Base-by-base conservation (phyloP, 1,140 invertebrate genomes). In the Ericerus pela region DNA sequence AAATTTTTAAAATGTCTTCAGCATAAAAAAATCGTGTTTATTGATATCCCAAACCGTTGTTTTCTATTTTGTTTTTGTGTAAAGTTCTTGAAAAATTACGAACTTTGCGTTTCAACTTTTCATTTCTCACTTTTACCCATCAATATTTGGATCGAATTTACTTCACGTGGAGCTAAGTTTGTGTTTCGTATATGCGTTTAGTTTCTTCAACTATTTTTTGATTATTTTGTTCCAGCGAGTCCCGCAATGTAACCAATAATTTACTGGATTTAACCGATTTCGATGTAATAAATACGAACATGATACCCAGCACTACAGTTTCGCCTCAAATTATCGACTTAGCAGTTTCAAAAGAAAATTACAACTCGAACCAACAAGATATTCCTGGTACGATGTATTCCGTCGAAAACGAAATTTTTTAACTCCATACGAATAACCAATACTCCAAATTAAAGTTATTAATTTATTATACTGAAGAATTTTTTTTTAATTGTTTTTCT, bases 201-300 rank as follows among this genome's bases (percentile, higher is more conserved):
- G 20, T 38, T 8, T 10, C 30, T 33, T 33, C 30, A 33, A 33
- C 14, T 38, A 14, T 4, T 38, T 26, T 18, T 43, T 55, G 36
- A n/a, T 26, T 43, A 43, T 28, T 27, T 30, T 27, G 41, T 28
- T 28, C 8, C 22, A 58, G 57, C 33, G 38, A 37, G 41, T n/a
- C 53, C 4, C 37, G 29, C n/a, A 58, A 58, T 11, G 52, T 58
- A 22, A 54, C 57, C 12, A 58, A 41, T 30, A 58, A 54, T 54
- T 26, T 58, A 24, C 38, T 58, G 8, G 57, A 58, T 54, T 58
- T 58, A 41, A 54, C 57, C 22, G 41, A 47, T 47, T 47, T 47
- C 41, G 41, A 47, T 16, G 41, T 47, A 10, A 47, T 47, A 5
- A 47, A 47, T 47, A 47, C 41, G 20, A 47, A 47, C 26, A 47